Evolutionary conservation across 2,797 vertebrate genomes (phyloP), one percentile per base, ranked within the genome.

Genomic region (Syncerus caffer): DNA sequence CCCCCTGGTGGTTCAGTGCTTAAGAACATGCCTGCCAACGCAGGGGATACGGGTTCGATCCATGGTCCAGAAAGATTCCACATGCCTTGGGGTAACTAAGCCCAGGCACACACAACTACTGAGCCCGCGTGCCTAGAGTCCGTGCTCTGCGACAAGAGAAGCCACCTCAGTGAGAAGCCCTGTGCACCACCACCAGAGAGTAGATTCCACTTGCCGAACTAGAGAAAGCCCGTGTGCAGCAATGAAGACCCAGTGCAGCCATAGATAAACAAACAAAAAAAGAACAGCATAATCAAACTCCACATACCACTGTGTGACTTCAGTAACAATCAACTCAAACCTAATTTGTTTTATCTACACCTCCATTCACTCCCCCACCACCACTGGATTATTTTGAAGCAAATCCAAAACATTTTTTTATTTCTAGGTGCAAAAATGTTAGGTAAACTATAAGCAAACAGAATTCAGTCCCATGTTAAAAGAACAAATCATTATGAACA

Each of bases 371-470:
- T 58, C 23, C 27, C 19, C 2, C 31, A 71, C 19, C n/a, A 58
- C 3, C 55, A 85, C 1, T 82, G 34, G 64, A 83, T 83, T 83
- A 89, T 74, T 89, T 0, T 38, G 42, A 94, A 86, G 58, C 67
- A 80, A 67, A 91, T 58, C 57, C 31, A 50, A 92, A 45, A 47
- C 19, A 53, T 13, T 53, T 34, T 23, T 92, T 87, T 34, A 82
- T 45, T 88, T 88, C 45, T 53, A 45, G 27, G 45, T 16, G 53
- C n/a, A 95, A 88, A 95, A 88, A 83, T 82, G 87, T 21, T 60
- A 92, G 50, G 31, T 79, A 85, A 45, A 90, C 78, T 57, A 38
- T 42, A 57, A 94, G 42, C n/a, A 71, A 91, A 92, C 53, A 67
- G 45, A 92, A 95, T 91, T 16, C 2, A 45, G 2, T 6, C 58